Base-by-base conservation (phyloP, 2,797 vertebrate species). In the Hapalemur alaotrensis region DNA sequence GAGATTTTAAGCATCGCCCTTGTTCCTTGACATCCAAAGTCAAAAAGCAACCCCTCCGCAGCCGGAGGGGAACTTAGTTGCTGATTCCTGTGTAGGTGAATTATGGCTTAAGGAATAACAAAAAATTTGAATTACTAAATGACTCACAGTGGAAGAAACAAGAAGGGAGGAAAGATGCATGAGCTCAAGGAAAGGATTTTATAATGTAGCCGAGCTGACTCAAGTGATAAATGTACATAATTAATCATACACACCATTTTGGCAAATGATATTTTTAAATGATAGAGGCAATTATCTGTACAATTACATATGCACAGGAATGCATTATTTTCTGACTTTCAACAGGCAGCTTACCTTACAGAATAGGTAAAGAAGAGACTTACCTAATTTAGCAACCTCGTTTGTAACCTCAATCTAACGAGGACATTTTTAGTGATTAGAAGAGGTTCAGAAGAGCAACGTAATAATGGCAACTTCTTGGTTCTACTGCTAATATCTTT, bases 191-290 rank as follows among this genome's bases (percentile, higher is more conserved):
- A 94, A 92, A 96, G 79, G 69, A 87, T 95, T 97, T 95, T 92
- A 95, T 96, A 97, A 97, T 79, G 82, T 91, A 81, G 70, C 54
- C 2, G 25, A 94, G 94, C 75, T 4, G 70, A 96, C 82, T 95
- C 86, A 91, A 83, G 25, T 97, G 96, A 97, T 94, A 90, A 97
- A 97, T 97, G 96, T 93, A 93, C 89, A 96, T 91, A 95, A 96
- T 98, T 97, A 97, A 97, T 98, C 96, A 97, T 63, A 97, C 91
- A 86, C 86, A 96, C 93, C 92, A 96, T 94, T 96, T 95, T 97
- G 96, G 95, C 96, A 97, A 98, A 93, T 93, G 93, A 97, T 97
- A 98, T 95, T 97, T 97, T 97, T 97, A 96, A 97, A 94, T 87
- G 97, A 97, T 97, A 96, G 97, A 95, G 83, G 96, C 86, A 97